A percentile compares a stretch with the other conserved stretches of the same genome.
phyloP scores from a whole-genome alignment of 2,113 vertebrate species.

The Pangasianodon hypophthalmus region DNA sequence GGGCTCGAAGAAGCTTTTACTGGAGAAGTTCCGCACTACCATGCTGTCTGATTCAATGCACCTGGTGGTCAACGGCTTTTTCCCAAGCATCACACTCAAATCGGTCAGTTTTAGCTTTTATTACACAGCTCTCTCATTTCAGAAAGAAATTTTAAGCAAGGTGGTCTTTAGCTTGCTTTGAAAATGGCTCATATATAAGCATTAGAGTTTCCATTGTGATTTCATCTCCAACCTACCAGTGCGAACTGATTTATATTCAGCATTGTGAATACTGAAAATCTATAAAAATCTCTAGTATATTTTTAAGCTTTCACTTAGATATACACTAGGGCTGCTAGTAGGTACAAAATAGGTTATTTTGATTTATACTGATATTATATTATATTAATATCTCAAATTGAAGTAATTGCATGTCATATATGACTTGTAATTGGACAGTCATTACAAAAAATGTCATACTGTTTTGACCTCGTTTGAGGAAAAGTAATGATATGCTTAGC shows the following conservation, averaged over 20 bases:
- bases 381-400: neutral
- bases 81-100: constrained; percentile 93
- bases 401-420: neutral
- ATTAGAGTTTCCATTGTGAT: neutral
- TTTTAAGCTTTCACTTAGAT: neutral
- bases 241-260: neutral
- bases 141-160: neutral
- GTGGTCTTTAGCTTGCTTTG: neutral
- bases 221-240: neutral
- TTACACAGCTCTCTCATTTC: neutral
- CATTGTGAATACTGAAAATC: neutral
- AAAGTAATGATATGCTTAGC: neutral
- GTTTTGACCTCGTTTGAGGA: neutral
- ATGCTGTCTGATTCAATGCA: constrained; percentile 82
- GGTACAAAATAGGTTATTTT: neutral
- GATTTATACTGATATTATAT: neutral
- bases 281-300: neutral
- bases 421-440: neutral
- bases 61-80: constrained; percentile 95
- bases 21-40: constrained; percentile 87
- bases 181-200: neutral
- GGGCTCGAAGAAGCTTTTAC: constrained; percentile 89
- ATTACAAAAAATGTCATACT: neutral
- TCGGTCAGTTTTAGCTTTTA: constrained; percentile 76
- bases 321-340: neutral